phyloP scores from a whole-genome alignment of 2,888 invertebrate genomes.

The Blera fallax region DNA sequence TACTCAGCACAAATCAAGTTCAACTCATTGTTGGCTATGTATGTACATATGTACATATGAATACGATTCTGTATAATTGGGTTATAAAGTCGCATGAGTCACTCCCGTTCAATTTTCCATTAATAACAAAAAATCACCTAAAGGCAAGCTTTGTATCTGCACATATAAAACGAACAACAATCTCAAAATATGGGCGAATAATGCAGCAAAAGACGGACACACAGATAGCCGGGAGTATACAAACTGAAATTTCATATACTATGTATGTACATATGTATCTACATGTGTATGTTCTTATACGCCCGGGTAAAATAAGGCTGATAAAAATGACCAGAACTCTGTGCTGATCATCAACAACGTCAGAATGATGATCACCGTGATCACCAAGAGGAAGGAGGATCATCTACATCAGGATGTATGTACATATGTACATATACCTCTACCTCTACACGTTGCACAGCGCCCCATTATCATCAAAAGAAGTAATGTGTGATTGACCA shows the following conservation, averaged over 20 bases:
- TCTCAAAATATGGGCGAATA: conserved; percentile 29
- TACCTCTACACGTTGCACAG: conserved; percentile 25
- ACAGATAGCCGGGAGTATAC: conserved; percentile 37
- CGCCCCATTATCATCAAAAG: conserved; percentile 55
- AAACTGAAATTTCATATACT: conserved; percentile 62
- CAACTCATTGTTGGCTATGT: conserved; percentile 1
- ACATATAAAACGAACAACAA: conserved; percentile 1
- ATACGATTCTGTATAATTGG: not conserved
- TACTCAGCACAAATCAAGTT: conserved; percentile 47
- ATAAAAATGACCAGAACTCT: conserved; percentile 7
- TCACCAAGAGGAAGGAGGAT: conserved; percentile 3
- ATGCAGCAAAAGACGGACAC: not conserved
- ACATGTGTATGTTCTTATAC: conserved; percentile 37
- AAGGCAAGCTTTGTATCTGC: not conserved
- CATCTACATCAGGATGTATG: conserved; percentile 30
- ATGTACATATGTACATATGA: not conserved
- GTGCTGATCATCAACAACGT: too few relatives aligned
- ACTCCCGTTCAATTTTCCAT: conserved; percentile 26
- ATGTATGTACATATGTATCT: too few relatives aligned
- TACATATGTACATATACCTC: too few relatives aligned
- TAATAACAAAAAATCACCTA: not conserved
- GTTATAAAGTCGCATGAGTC: conserved; percentile 13
- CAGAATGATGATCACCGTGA: conserved; percentile 31
- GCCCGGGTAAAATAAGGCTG: conserved; percentile 3
- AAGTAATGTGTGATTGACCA: conserved; percentile 70